A percentile compares a stretch with the other conserved stretches of the same genome.
Conservation (phyloP, 2,797 vertebrate genomes). For the Parambassis ranga region DNA sequence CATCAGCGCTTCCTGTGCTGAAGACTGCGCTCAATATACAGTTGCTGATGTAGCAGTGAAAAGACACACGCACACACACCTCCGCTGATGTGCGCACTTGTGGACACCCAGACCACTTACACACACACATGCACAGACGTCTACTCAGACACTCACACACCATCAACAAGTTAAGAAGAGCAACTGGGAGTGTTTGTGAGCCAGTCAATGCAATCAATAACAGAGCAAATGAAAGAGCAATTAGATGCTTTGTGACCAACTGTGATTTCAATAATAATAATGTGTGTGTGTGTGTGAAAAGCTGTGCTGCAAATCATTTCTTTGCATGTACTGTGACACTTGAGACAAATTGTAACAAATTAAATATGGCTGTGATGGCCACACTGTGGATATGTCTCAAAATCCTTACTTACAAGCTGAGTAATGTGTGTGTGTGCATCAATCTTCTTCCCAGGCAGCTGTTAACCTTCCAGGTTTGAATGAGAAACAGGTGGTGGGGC, state of each 20-base stretch:
- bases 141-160: background rate
- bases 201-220: constrained; percentile 38
- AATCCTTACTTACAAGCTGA: constrained; percentile 8
- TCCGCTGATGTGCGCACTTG: constrained; percentile 7
- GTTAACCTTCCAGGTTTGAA: constrained; percentile 66
- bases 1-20: constrained; percentile 11
- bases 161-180: constrained; percentile 18
- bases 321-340: constrained; percentile 19
- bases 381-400: constrained; percentile 1
- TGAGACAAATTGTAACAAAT: constrained; percentile 33
- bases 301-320: background rate
- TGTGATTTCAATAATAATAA: constrained; percentile 26
- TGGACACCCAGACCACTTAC: background rate
- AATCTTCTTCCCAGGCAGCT: constrained; percentile 52
- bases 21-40: constrained; percentile 28
- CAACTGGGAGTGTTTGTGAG: constrained; percentile 4
- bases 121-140: background rate
- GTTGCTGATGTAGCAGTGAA: constrained; percentile 6
- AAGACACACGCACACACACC: constrained; percentile 20
- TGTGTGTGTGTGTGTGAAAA: background rate
- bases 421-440: constrained; percentile 18
- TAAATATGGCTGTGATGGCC: constrained; percentile 14
- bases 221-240: constrained; percentile 35
- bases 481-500: constrained; percentile 67
- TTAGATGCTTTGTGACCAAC: constrained; percentile 32